phyloP scores from a whole-genome alignment of 2,113 vertebrate species.

The Oryzias celebensis region DNA sequence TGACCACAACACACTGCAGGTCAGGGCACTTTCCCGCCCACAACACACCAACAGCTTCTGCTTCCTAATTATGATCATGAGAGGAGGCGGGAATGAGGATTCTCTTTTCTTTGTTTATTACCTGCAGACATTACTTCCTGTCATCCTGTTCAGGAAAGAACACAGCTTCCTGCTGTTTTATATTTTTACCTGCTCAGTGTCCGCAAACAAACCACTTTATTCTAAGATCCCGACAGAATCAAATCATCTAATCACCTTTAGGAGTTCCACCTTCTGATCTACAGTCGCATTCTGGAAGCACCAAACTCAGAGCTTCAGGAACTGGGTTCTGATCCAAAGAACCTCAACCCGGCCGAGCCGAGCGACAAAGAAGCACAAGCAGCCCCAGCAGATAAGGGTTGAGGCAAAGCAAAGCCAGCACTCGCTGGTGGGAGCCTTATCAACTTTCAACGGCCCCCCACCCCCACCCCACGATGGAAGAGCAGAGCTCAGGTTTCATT shows the following conservation, averaged over 20 bases:
- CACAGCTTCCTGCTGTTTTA: conserved; percentile 31
- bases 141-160: conserved; percentile 10
- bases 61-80: too few relatives aligned
- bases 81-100: not conserved
- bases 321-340: not conserved
- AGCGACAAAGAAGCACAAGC: conserved; percentile 4
- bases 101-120: not conserved
- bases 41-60: too few relatives aligned
- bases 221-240: not conserved
- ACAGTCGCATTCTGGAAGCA: conserved; percentile 9
- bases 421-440: conserved; percentile 28
- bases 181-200: conserved; percentile 19
- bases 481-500: conserved; percentile 28
- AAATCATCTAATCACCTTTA: not conserved
- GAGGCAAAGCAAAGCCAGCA: conserved; percentile 27
- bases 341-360: conserved; percentile 13
- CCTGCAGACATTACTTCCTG: not conserved
- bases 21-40: conserved; percentile 10
- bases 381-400: conserved; percentile 22
- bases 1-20: conserved; percentile 43
- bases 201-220: not conserved
- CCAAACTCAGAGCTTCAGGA: conserved; percentile 8
- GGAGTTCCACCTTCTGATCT: not conserved
- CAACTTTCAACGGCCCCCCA: conserved; percentile 53
- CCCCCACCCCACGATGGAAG: conserved; percentile 33